Conservation (phyloP, 2,113 vertebrate species). For the Lichenostomus cassidix region DNA sequence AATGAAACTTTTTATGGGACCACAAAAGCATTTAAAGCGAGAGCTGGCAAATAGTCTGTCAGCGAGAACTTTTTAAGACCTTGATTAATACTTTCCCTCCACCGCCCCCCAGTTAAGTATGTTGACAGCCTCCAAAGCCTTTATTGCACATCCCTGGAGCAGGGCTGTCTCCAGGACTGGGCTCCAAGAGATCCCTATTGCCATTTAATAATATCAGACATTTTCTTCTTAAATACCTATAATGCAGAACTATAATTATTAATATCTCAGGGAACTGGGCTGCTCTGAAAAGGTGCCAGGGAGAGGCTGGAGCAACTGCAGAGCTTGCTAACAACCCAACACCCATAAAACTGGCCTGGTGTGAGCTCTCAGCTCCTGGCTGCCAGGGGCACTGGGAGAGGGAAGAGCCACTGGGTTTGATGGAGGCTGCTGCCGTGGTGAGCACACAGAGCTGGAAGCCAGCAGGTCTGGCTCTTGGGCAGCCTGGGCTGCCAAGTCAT, state of each 20-base stretch:
- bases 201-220: constrained; percentile 16
- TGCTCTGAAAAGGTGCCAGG: constrained; percentile 46
- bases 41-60: constrained; percentile 53
- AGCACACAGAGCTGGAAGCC: background rate
- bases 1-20: constrained; percentile 68
- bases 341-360: background rate
- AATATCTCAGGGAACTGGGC: constrained; percentile 27
- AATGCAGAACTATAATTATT: constrained; percentile 1
- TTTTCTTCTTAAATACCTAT: constrained; percentile 39
- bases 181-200: constrained; percentile 23
- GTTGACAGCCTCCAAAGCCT: constrained; percentile 9
- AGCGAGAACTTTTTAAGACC: constrained; percentile 38
- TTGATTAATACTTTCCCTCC: constrained; percentile 44
- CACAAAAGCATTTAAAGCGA: constrained; percentile 53
- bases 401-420: background rate
- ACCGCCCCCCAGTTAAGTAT: background rate
- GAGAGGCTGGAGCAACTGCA: constrained; percentile 24
- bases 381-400: background rate
- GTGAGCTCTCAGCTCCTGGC: background rate
- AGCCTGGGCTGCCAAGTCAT: background rate
- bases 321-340: background rate
- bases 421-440: background rate
- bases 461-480: constrained; percentile 19
- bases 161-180: background rate
- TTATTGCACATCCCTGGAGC: constrained; percentile 7